Evolutionary conservation across 2,113 vertebrate genomes (phyloP).

Genomic region (pig (Sus scrofa)): T2T-Sscrofa CM000823.6:12962001-12962500

Average conservation of each 20-base stretch:
- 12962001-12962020: not conserved
- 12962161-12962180: not conserved
- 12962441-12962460: not conserved
- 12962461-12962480: too few relatives aligned
- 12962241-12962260: accelerated
- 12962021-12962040: not conserved
- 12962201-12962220: not conserved
- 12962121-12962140: not conserved
- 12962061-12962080: not conserved
- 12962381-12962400: not conserved
- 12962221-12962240: accelerated
- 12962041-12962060: not conserved
- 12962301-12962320: not conserved
- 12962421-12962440: too few relatives aligned
- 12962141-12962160: not conserved
- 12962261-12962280: accelerated
- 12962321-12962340: not conserved
- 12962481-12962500: not conserved
- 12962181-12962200: too few relatives aligned
- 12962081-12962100: not conserved
- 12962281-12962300: too few relatives aligned
- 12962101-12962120: accelerated
- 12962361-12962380: too few relatives aligned
- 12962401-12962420: not conserved
- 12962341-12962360: not conserved